These are phyloP conservation scores for Palythoa caribaeorum DNA, from an alignment of 92 coral and sea anemone genomes.

Conservation along the genomic window DNA sequence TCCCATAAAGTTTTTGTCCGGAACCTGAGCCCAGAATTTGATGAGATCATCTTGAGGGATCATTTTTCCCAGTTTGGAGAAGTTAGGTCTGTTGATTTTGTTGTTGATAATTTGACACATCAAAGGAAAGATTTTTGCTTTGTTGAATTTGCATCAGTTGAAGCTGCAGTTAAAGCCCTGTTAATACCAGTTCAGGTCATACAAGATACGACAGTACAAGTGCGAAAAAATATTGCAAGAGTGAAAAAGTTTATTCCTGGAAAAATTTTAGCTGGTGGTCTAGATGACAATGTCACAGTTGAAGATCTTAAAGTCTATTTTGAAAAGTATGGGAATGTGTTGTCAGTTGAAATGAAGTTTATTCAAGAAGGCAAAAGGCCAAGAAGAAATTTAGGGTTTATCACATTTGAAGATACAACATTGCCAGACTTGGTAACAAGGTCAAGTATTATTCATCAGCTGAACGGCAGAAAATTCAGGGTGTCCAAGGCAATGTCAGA, in stretches of 20 bases:
- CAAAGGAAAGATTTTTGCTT: constrained; percentile 64
- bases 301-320: constrained; percentile 64
- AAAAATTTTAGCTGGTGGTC: constrained; percentile 52
- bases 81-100: constrained; percentile 47
- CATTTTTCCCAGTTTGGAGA: constrained; percentile 69
- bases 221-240: constrained; percentile 57
- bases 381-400: constrained; percentile 65
- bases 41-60: constrained; percentile 37
- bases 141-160: constrained; percentile 61
- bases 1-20: constrained; percentile 54
- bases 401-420: constrained; percentile 56
- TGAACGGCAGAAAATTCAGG: constrained; percentile 53
- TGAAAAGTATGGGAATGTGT: constrained; percentile 62
- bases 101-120: neutral
- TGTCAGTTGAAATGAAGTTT: constrained; percentile 63
- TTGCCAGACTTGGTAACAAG: constrained; percentile 44
- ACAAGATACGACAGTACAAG: constrained; percentile 47
- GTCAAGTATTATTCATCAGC: constrained; percentile 27
- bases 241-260: constrained; percentile 55
- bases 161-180: constrained; percentile 56
- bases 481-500: constrained; percentile 64
- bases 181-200: constrained; percentile 41
- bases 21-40: constrained; percentile 44
- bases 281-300: constrained; percentile 64
- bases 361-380: constrained; percentile 28